Base-by-base conservation (phyloP, 2,797 vertebrate species). In the Diglossa cyanea region DNA sequence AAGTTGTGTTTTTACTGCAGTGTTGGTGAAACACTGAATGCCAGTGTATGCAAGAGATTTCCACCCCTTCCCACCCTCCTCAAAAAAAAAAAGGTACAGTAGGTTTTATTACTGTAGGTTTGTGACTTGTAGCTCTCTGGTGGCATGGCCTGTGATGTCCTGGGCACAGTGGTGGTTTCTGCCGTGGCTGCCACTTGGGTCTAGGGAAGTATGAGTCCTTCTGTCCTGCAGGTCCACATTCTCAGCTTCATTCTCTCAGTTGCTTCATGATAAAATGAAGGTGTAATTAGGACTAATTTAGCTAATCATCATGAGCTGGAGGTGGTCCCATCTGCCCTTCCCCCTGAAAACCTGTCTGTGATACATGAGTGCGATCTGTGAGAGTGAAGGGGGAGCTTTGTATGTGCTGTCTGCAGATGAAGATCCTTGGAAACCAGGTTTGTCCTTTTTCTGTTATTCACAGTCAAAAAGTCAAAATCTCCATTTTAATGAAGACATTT, bases 401-500 rank as follows among this genome's bases (percentile, higher is more conserved):
- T 61, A 44, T 65, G 63, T 12, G 9, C 86, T 63, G 47, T 63
- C 76, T 95, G 85, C 88, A 60, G 63, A 62, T 82, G 83, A 95
- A 92, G 63, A 88, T 68, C 60, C 58, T 91, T 3, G 13, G 90
- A 91, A 95, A 72, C 50, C 61, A 83, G 79, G 88, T 90, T 95
- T 94, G 81, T 95, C 86, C 90, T 94, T 96, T 91, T 90, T 90
- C 81, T 91, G 62, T 81, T 92, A 73, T 83, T 95, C 82, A 91
- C 90, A 95, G 87, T 78, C 90, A 95, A 88, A 95, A 97, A 97
- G 90, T 96, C 90, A 96, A 96, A 95, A 95, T 95, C 87, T 96
- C 89, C 85, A 92, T 96, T 97, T 96, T 96, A 96, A 95, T 96
- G 92, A 97, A 95, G 92, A 78, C 92, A 78, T 95, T 96, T 95